Evolutionary conservation across 2,888 invertebrate genomes (phyloP).

Genomic region (Hyposoter dolosus): DNA sequence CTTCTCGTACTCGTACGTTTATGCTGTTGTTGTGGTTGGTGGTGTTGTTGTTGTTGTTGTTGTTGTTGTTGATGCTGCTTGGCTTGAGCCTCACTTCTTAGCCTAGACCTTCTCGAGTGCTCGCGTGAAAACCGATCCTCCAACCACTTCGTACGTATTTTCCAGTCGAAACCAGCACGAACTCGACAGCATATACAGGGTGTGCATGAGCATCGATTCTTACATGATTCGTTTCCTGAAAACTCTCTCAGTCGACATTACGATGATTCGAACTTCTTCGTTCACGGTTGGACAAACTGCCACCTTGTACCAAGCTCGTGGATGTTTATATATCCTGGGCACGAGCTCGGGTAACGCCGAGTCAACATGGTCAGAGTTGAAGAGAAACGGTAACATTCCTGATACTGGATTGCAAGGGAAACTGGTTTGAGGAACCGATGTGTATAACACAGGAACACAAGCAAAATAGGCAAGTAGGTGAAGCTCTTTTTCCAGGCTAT

Average conservation of each 20-base stretch:
- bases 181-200: background rate
- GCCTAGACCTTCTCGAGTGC: slow-evolving; percentile 38
- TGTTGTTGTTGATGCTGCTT: background rate
- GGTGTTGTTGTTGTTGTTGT: background rate
- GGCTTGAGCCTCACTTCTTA: slow-evolving; percentile 13
- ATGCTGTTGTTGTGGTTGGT: slow-evolving; percentile 5
- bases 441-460: background rate
- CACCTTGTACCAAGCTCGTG: slow-evolving; percentile 13
- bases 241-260: background rate
- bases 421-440: background rate
- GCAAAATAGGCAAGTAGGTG: slow-evolving; percentile 9
- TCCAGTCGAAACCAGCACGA: slow-evolving; percentile 28
- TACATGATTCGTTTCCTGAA: background rate
- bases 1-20: slow-evolving; percentile 41
- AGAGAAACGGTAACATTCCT: slow-evolving; percentile 7
- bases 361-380: slow-evolving; percentile 6
- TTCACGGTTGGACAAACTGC: background rate
- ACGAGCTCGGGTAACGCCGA: background rate
- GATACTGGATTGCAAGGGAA: background rate
- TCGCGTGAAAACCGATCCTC: slow-evolving; percentile 61
- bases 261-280: background rate
- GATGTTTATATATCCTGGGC: background rate
- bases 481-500: slow-evolving; percentile 1
- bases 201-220: background rate
- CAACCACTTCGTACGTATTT: slow-evolving; percentile 51